These are phyloP conservation scores for Microcebus jonahi DNA, from an alignment of 2,113 vertebrate species.

Conservation along the genomic window DNA sequence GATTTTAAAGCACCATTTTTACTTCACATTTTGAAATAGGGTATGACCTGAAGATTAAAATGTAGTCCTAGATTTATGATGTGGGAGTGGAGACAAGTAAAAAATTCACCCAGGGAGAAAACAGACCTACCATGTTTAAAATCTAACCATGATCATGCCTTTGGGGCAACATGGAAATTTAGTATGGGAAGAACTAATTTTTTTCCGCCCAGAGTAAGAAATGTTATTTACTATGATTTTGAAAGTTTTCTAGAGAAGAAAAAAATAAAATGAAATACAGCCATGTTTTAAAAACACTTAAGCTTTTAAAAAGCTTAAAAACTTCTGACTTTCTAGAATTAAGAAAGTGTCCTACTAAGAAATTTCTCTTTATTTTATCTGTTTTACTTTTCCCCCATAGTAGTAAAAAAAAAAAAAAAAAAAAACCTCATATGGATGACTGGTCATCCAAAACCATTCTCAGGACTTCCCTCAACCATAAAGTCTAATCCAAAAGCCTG, in stretches of 20 bases:
- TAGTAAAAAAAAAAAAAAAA: not conserved
- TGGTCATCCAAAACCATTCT: not conserved
- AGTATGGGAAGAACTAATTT: not conserved
- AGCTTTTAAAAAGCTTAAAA: not conserved
- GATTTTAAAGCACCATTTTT: slow-evolving; percentile 24
- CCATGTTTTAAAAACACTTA: not conserved
- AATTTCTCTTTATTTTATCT: not conserved
- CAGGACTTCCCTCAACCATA: not conserved
- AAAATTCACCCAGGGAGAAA: slow-evolving; percentile 45
- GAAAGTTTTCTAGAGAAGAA: not conserved
- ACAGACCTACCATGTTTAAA: not conserved
- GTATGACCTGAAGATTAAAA: slow-evolving; percentile 58
- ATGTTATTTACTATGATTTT: not conserved
- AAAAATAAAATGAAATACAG: not conserved
- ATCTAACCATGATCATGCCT: not conserved
- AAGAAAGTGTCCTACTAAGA: not conserved
- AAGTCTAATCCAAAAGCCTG: not conserved
- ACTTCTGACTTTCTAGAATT: not conserved
- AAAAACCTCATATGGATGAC: not conserved
- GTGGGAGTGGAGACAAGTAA: not conserved
- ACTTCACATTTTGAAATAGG: slow-evolving; percentile 19
- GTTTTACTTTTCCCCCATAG: not conserved
- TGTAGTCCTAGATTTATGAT: slow-evolving; percentile 1
- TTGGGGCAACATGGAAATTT: slow-evolving; percentile 27
- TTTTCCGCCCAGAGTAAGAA: not conserved